phyloP scores from a whole-genome alignment of 2,888 invertebrate species.

The Caenorhabditis macrosperma region DNA sequence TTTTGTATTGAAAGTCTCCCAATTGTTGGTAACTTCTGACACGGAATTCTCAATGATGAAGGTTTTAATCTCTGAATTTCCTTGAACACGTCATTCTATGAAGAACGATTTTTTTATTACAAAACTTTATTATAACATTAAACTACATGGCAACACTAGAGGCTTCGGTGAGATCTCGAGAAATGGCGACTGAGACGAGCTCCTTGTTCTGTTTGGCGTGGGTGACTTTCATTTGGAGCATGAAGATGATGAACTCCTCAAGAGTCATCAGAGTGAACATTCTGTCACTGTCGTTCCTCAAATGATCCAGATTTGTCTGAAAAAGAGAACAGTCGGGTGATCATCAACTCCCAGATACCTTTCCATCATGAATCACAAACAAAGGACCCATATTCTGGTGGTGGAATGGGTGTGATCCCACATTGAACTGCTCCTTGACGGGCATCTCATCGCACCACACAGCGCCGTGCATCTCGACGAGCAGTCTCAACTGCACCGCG shows the following conservation, averaged over 20 bases:
- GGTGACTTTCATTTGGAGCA: conserved; percentile 16
- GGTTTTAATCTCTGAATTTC: too few species aligned
- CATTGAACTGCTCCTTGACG: conserved; percentile 8
- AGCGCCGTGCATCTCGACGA: conserved; percentile 36
- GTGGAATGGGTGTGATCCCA: conserved; percentile 23
- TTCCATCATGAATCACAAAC: conserved; percentile 22
- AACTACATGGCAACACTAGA: too few species aligned
- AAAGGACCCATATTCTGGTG: conserved; percentile 27
- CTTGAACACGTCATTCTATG: too few species aligned
- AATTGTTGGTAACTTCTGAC: too few species aligned
- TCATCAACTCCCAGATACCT: background rate
- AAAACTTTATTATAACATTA: background rate
- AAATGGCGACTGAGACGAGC: conserved; percentile 8
- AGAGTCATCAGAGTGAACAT: conserved; percentile 29
- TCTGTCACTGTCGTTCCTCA: conserved; percentile 3
- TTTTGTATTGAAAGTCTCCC: too few species aligned
- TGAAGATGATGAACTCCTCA: conserved; percentile 16
- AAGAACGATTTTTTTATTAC: too few species aligned
- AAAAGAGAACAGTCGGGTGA: background rate
- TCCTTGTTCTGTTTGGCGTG: conserved; percentile 4
- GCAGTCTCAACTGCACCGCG: background rate
- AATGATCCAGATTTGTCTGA: background rate
- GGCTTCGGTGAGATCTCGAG: background rate
- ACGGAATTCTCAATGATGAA: too few species aligned
- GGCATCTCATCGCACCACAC: conserved; percentile 3